Evolutionary conservation across 35 echinoderm and acorn worm species (phyloP), one percentile per base, ranked within the genome.

Genomic region (Hemicentrotus pulcherrimus): DNA sequence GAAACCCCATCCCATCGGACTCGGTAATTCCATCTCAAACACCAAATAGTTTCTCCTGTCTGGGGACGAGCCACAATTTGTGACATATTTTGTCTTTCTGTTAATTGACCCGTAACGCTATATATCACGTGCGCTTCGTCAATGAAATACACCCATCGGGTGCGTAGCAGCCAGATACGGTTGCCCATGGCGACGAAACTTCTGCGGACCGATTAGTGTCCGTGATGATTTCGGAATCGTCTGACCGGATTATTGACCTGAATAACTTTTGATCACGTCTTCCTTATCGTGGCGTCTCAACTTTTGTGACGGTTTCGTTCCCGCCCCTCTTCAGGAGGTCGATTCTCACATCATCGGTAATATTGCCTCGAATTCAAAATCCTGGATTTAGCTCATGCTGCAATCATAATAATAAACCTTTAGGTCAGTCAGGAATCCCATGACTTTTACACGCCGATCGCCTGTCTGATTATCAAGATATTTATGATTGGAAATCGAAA

Each of bases 121-220:
- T 7, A 5, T 22, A 78, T 78, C 65, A 78, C 18, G 65, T 78
- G 5, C 65, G 19, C 65, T 4, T 55, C 19, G 6, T 78, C 65
- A 78, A 28, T 78, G 65, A n/a, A 78, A 78, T 22, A 78, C 19
- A 78, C 65, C 22, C 65, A 78, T 78, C 24, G 65, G 65, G 24
- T n/a, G 7, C 19, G n/a, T 0, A 59, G 52, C 52, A 5, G 52
- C 16, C 52, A 78, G 65, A 78, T 78, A 78, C 19, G 65, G 65
- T 78, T 78, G 65, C 65, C 65, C 65, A 78, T 78, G 65, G 65
- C 65, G 65, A 78, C 65, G 65, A 78, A 78, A 78, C 65, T 78
- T 78, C 65, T 78, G 22, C 65, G 24, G 7, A 0, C 19, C 65
- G 65, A 78, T 78, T 78, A 78, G 19, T 78, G 28, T 28, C 19